These are phyloP conservation scores for Copsychus sechellarum DNA, from an alignment of 2,113 vertebrate genomes.

Conservation along the genomic window DNA sequence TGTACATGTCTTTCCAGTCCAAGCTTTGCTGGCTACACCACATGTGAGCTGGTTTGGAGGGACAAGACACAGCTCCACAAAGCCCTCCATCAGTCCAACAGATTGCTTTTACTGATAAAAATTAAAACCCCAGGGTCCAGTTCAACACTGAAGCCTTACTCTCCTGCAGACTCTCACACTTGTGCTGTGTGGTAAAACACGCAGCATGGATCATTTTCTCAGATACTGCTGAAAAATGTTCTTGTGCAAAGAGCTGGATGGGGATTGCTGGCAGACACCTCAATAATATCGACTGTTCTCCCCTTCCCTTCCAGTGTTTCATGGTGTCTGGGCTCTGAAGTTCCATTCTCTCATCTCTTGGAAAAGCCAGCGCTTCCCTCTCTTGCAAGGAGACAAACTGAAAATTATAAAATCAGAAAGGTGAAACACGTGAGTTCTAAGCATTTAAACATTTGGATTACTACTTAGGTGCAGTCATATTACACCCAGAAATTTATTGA, in stretches of 20 bases:
- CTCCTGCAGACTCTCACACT: not conserved
- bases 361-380: fast-evolving
- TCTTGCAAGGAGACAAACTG: not conserved
- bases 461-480: not conserved
- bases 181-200: not conserved
- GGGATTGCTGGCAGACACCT: not conserved
- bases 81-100: not conserved
- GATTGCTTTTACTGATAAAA: not conserved
- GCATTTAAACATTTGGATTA: not conserved
- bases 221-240: not conserved
- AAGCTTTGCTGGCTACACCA: not conserved
- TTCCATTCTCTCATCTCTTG: not conserved
- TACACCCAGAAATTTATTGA: not conserved
- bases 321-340: not conserved
- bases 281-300: fast-evolving
- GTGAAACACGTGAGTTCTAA: fast-evolving
- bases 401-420: not conserved
- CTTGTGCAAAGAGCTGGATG: not conserved
- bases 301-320: not conserved
- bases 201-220: not conserved
- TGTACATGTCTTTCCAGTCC: not conserved
- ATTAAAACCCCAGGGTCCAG: not conserved
- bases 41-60: not conserved
- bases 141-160: not conserved
- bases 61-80: not conserved